Evolutionary conservation across 2,888 invertebrate genomes (phyloP), one percentile per base, ranked within the genome.

Genomic region (Cybosia mesomella): DNA sequence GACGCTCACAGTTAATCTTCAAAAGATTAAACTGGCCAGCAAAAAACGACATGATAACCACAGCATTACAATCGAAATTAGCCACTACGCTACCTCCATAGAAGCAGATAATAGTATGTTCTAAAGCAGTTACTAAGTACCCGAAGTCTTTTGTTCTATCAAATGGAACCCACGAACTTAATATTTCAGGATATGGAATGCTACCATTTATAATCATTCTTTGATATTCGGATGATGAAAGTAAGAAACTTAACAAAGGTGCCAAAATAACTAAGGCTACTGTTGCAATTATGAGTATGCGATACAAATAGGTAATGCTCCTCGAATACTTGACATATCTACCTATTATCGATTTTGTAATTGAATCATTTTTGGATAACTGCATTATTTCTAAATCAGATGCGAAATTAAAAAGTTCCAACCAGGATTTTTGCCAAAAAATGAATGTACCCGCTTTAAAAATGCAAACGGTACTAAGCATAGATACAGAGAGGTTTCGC

Each of bases 51-150:
- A 95, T 94, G 75, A 94, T 69, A 0, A 87, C 89, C 0, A 94
- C 86, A 4, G 92, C 89, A 57, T 91, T 92, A 60, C 91, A 85
- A 76, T 95, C 95, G 73, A 90, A 95, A 79, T 76, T 89, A 0
- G 92, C 93, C 0, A 94, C 90, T 2, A 93, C 88, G 10, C 91
- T 88, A 1, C 92, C 93, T 0, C 94, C 94, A 58, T 93, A 92
- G n/a, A 89, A 82, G 68, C 88, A 90, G 58, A 91, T 88, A 28
- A 87, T 67, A 0, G 83, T 69, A 55, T 94, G 93, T 58, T 87
- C 83, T 7, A 89, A 11, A 67, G 83, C 73, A 53, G 86, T 75
- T 0, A 84, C 24, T 83, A 87, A 89, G 79, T 91, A 94, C 0
- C 93, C 93, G 1, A 75, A 67, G 0, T 92, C 90, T 69, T 76